Evolutionary conservation across 2,113 vertebrate species (phyloP).

Genomic region (Colistium nudipinnis): DNA sequence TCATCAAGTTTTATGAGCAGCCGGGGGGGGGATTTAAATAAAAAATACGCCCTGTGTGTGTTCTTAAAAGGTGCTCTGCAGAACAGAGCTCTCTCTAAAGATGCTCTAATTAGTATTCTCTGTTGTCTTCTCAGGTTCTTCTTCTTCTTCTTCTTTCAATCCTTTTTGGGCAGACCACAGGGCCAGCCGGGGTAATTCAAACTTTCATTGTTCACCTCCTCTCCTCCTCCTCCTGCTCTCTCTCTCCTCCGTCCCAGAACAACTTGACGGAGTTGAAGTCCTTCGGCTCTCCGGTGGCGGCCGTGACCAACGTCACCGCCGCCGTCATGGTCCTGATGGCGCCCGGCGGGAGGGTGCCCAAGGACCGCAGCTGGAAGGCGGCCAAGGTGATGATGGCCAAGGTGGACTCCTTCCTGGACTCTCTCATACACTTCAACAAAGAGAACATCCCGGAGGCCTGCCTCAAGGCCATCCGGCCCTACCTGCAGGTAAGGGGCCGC

Average conservation of each 20-base stretch:
- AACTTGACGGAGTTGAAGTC: slow-evolving; percentile 96
- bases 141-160: slow-evolving; percentile 55
- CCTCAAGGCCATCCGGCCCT: slow-evolving; percentile 91
- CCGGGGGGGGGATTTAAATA: slow-evolving; percentile 57
- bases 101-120: slow-evolving; percentile 73
- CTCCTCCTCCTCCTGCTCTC: slow-evolving; percentile 29
- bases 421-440: slow-evolving; percentile 90
- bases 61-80: slow-evolving; percentile 71
- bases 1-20: slow-evolving; percentile 53
- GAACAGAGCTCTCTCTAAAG: slow-evolving; percentile 71
- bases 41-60: slow-evolving; percentile 57
- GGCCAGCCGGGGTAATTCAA: slow-evolving; percentile 39
- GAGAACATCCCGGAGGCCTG: slow-evolving; percentile 93
- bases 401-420: slow-evolving; percentile 91
- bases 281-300: slow-evolving; percentile 88
- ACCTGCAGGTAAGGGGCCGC: slow-evolving; percentile 80
- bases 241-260: slow-evolving; percentile 79
- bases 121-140: slow-evolving; percentile 69
- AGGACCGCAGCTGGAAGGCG: slow-evolving; percentile 95
- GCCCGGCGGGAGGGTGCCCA: slow-evolving; percentile 87
- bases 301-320: slow-evolving; percentile 91
- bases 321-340: slow-evolving; percentile 93
- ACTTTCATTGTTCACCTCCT: slow-evolving; percentile 33
- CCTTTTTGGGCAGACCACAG: slow-evolving; percentile 40
- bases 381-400: slow-evolving; percentile 90